These are phyloP conservation scores for Nomada goodeniana DNA, from an alignment of 2,888 invertebrate species.

Conservation along the genomic window DNA sequence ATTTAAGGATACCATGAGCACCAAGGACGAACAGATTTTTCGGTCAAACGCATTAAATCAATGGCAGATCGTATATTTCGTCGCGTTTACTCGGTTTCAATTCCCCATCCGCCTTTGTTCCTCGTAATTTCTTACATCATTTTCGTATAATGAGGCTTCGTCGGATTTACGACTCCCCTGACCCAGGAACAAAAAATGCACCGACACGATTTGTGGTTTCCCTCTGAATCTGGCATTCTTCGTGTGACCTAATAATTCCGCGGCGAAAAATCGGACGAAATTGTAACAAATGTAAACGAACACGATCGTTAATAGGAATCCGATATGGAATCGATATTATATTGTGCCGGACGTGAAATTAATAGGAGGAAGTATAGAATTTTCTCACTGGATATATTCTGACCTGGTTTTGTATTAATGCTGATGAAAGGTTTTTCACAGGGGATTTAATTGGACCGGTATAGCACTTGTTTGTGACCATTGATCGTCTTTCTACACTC, in stretches of 20 bases:
- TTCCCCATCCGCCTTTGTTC: background rate
- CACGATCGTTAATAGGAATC: no score
- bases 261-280: background rate
- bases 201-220: slow-evolving; percentile 16
- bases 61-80: background rate
- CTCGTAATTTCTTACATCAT: slow-evolving; percentile 35
- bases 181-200: slow-evolving; percentile 7
- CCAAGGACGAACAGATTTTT: slow-evolving; percentile 52
- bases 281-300: background rate
- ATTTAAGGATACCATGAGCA: slow-evolving; percentile 35
- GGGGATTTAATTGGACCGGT: background rate
- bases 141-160: slow-evolving; percentile 39
- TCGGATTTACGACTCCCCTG: slow-evolving; percentile 30
- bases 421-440: background rate
- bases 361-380: background rate
- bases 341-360: background rate
- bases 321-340: no score
- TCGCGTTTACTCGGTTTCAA: slow-evolving; percentile 39
- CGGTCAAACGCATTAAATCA: slow-evolving; percentile 43
- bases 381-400: background rate
- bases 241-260: background rate
- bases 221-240: background rate
- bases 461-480: no score
- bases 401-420: background rate
- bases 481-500: background rate